Conservation (phyloP, 2,888 invertebrate species). For the Apamea crenata region DNA sequence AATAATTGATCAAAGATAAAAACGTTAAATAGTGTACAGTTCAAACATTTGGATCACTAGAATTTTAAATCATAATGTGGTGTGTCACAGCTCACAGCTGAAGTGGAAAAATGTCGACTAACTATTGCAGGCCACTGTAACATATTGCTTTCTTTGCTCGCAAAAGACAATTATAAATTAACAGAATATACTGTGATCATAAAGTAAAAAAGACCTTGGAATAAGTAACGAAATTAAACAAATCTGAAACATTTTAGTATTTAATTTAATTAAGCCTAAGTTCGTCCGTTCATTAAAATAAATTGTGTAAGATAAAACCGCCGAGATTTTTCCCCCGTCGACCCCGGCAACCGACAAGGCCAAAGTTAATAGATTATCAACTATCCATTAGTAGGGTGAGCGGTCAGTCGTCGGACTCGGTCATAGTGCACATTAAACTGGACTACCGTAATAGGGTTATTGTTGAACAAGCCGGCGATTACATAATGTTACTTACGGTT, state of each 20-base stretch:
- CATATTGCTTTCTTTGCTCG: not conserved
- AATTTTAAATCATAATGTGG: too few relatives aligned
- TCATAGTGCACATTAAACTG: slow-evolving; percentile 54
- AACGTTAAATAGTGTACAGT: not conserved
- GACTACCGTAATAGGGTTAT: slow-evolving; percentile 71
- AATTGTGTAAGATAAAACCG: slow-evolving; percentile 50
- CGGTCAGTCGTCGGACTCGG: slow-evolving; percentile 58
- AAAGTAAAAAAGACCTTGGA: not conserved
- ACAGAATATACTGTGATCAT: not conserved
- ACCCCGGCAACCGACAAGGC: slow-evolving; percentile 20
- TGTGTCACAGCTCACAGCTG: too few relatives aligned
- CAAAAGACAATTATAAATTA: not conserved
- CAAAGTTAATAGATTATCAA: slow-evolving; percentile 59
- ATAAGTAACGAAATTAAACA: slow-evolving; percentile 37
- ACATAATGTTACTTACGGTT: slow-evolving; percentile 82
- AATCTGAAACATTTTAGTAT: slow-evolving; percentile 44
- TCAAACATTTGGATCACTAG: not conserved
- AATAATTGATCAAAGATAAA: too few relatives aligned
- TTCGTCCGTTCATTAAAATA: slow-evolving; percentile 60
- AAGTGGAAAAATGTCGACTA: too few relatives aligned
- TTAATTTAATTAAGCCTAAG: slow-evolving; percentile 55
- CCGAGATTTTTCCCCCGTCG: slow-evolving; percentile 44
- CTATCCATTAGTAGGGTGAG: slow-evolving; percentile 57
- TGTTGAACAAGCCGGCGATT: slow-evolving; percentile 77
- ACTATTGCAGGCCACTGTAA: too few relatives aligned